Base-by-base conservation (phyloP, 2,113 vertebrate genomes). In the Siniperca knerii region DNA sequence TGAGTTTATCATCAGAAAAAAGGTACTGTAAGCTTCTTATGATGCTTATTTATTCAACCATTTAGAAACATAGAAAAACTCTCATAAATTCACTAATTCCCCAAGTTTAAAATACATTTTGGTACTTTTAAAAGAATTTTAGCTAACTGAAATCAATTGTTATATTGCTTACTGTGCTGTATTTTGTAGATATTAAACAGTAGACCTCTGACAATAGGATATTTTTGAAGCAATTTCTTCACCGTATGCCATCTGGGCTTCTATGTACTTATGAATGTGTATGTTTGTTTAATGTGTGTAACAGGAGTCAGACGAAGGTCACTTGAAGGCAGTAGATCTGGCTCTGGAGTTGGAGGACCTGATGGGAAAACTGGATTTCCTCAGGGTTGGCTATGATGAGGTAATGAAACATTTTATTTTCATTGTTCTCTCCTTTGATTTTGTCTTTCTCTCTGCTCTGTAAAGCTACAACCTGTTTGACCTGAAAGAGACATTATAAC, bases 1-100 rank as follows among this genome's bases (percentile, higher is more conserved):
- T 33, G 93, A 96, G 0, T 97, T 96, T 86, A 33, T 97, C 1
- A 1, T 96, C 67, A 84, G 60, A 37, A 97, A 96, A 89, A 96
- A 96, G 95, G 96, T 96, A 70, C 0, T 0, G 23, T n/a, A 2
- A 33, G 18, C n/a, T 25, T 20, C 42, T 66, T 55, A 1, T 23
- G 13, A 8, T 76, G 5, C 61, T 50, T 23, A n/a, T 33, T 65
- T 15, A 42, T 16, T 10, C 7, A 58, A 4, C 10, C 60, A 48
- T 21, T 37, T 35, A 25, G 12, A 68, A 48, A 52, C 8, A 15
- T 29, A 6, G 12, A 8, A 61, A 79, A 7, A 70, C 40, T 64
- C 8, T 18, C 0, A 35, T 71, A 20, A 23, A 37, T 10, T 6
- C 57, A 25, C 50, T 8, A 52, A 52, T 18, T 50, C 1, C 50